phyloP scores from a whole-genome alignment of 2,113 vertebrate genomes.

The Seriola rivoliana region DNA sequence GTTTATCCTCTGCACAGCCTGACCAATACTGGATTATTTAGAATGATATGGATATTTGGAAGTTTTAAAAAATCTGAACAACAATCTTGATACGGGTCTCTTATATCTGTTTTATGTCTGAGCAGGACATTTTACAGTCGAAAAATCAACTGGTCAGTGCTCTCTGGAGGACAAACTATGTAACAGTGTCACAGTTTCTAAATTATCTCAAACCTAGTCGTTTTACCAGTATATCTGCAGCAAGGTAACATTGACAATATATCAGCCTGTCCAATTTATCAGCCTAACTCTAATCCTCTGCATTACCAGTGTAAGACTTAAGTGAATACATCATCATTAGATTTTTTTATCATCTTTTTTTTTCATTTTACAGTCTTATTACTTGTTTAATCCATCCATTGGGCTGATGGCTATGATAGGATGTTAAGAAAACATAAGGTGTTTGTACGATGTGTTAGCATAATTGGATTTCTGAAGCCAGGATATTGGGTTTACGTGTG shows the following conservation, averaged over 20 bases:
- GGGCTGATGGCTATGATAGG: no score
- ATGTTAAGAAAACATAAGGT: background rate
- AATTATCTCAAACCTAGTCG: no score
- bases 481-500: constrained; percentile 1
- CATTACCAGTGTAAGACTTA: background rate
- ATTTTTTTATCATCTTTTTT: background rate
- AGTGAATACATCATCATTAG: background rate
- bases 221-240: no score
- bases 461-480: constrained; percentile 34
- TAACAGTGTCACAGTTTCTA: no score
- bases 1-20: background rate
- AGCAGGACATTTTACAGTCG: no score
- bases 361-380: background rate
- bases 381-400: no score
- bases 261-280: background rate
- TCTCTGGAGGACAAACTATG: no score
- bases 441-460: background rate
- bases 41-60: no score
- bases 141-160: no score
- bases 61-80: no score
- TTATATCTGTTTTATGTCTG: background rate
- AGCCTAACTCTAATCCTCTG: background rate
- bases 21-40: background rate
- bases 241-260: background rate
- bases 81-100: background rate